phyloP scores from a whole-genome alignment of 2,797 vertebrate genomes.

The Serranus cabrilla region DNA sequence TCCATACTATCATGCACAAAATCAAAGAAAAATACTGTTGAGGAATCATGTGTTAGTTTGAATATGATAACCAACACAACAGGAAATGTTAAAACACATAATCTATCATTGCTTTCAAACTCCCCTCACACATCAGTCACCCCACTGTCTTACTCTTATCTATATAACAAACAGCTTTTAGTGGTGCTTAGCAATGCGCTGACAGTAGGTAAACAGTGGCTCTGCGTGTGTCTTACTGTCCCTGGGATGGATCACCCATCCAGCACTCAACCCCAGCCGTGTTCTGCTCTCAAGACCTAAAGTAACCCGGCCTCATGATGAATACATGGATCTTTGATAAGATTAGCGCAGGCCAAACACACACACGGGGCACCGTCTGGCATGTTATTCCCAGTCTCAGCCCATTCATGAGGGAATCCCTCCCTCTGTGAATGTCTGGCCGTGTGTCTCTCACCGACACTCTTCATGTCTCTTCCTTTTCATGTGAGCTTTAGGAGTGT shows the following conservation, averaged over 20 bases:
- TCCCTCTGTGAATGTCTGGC: conserved; percentile 58
- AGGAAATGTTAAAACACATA: conserved; percentile 27
- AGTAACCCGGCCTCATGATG: conserved; percentile 69
- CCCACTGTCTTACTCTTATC: conserved; percentile 60
- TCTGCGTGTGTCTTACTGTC: conserved; percentile 49
- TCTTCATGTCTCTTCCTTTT: conserved; percentile 26
- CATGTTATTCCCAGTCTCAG: conserved; percentile 58
- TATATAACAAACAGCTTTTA: conserved; percentile 65
- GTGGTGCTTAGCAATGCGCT: conserved; percentile 52
- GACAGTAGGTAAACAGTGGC: conserved; percentile 73
- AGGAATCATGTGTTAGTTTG: conserved; percentile 21
- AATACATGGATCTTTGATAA: conserved; percentile 74
- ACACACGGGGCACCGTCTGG: conserved; percentile 52
- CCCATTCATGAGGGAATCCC: conserved; percentile 55
- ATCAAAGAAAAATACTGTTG: conserved; percentile 11
- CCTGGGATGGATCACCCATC: conserved; percentile 65
- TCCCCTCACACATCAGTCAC: conserved; percentile 35
- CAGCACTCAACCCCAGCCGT: conserved; percentile 54
- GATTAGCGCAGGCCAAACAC: conserved; percentile 67
- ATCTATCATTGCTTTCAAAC: conserved; percentile 28
- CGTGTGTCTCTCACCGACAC: conserved; percentile 36
- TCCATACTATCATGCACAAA: background rate
- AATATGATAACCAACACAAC: conserved; percentile 12
- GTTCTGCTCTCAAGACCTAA: conserved; percentile 56
- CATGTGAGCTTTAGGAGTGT: conserved; percentile 1